Percentiles rank a stretch among this genome's conserved stretches.
Evolutionary conservation across 1,140 invertebrate genomes (phyloP).

Genomic region (Listronotus oregonensis): DNA sequence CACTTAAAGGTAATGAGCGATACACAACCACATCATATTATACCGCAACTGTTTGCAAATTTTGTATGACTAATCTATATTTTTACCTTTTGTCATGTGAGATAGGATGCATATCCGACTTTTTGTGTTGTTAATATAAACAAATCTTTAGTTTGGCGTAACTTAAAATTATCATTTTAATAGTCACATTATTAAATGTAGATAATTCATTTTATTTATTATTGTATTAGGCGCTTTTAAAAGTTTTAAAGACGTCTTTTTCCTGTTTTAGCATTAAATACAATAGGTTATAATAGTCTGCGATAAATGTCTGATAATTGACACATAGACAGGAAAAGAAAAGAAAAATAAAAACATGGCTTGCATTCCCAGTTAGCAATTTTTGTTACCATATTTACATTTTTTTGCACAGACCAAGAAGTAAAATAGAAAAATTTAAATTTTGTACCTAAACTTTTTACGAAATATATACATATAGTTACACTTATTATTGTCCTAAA

Average conservation of each 20-base stretch:
- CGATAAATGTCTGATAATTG: slow-evolving; percentile 36
- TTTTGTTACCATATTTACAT: not conserved
- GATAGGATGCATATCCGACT: too few relatives aligned
- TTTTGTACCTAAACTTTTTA: slow-evolving; percentile 15
- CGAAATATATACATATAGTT: slow-evolving; percentile 19
- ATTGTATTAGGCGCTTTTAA: too few relatives aligned
- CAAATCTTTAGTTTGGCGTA: not conserved
- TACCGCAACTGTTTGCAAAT: too few relatives aligned
- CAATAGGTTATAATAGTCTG: slow-evolving; percentile 7
- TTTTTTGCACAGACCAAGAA: not conserved
- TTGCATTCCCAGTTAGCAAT: not conserved
- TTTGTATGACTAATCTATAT: too few relatives aligned
- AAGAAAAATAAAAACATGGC: slow-evolving; percentile 3
- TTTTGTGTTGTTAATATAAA: too few relatives aligned
- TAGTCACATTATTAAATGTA: too few relatives aligned
- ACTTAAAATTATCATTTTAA: too few relatives aligned
- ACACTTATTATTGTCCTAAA: slow-evolving; percentile 21
- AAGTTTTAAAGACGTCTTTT: not conserved
- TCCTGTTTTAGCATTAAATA: too few relatives aligned
- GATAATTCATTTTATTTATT: too few relatives aligned
- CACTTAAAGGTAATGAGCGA: too few relatives aligned
- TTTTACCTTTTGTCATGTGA: too few relatives aligned
- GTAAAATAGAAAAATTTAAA: slow-evolving; percentile 8
- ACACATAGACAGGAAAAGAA: slow-evolving; percentile 45
- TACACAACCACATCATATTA: too few relatives aligned